These are phyloP conservation scores for Idris sp. DNA, from an alignment of 1,140 invertebrate species.

Conservation along the genomic window DNA sequence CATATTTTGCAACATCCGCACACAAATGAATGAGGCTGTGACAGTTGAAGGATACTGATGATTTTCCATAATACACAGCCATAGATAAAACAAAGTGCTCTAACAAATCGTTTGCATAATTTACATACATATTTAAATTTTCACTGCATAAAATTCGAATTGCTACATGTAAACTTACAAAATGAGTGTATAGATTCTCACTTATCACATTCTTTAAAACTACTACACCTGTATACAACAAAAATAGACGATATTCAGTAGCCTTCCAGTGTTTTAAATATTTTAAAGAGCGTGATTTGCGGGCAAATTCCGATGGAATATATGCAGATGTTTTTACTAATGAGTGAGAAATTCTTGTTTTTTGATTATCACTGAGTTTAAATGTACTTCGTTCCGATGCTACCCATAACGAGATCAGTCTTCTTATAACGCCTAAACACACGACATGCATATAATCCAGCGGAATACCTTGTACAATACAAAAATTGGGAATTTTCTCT, in stretches of 20 bases:
- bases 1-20: conserved; percentile 10
- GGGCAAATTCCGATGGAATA: conserved; percentile 71
- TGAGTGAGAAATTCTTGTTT: neutral
- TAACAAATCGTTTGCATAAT: conserved; percentile 24
- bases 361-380: neutral
- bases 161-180: conserved; percentile 66
- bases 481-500: conserved; percentile 24
- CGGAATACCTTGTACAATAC: conserved; percentile 54
- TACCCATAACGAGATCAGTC: conserved; percentile 65
- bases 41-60: conserved; percentile 16
- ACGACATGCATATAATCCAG: conserved; percentile 69
- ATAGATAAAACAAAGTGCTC: conserved; percentile 23
- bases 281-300: conserved; percentile 68
- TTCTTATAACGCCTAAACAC: conserved; percentile 65
- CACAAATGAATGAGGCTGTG: conserved; percentile 20
- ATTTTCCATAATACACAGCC: conserved; percentile 2
- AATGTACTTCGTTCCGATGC: conserved; percentile 31
- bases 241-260: conserved; percentile 75
- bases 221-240: conserved; percentile 74
- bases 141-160: conserved; percentile 57
- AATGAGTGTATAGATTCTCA: conserved; percentile 66
- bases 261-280: conserved; percentile 75
- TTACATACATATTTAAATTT: neutral
- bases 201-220: conserved; percentile 67
- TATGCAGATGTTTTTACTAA: neutral